phyloP scores from a whole-genome alignment of 2,888 invertebrate species.

The Azorinus chamasolen region DNA sequence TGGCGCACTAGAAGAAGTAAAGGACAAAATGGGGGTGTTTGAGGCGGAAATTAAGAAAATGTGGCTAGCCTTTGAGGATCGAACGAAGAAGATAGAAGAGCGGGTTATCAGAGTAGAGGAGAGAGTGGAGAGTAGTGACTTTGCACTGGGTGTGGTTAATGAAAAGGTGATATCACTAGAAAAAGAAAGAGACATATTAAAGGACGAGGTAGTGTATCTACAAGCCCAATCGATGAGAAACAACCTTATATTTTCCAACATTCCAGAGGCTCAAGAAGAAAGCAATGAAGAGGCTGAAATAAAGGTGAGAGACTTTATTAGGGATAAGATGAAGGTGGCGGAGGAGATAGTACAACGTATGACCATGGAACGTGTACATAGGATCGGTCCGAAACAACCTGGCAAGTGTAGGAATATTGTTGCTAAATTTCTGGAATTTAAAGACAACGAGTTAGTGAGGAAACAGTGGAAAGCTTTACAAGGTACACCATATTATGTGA shows the following conservation, averaged over 20 bases:
- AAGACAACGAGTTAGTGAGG: conserved; percentile 27
- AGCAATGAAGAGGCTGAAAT: conserved; percentile 10
- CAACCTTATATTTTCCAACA: conserved; percentile 20
- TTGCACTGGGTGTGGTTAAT: conserved; percentile 5
- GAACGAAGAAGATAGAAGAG: conserved; percentile 17
- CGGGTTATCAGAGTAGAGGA: conserved; percentile 8
- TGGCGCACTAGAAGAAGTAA: conserved; percentile 1
- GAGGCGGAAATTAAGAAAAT: conserved; percentile 14
- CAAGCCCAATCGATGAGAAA: conserved; percentile 37
- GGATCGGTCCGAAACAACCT: conserved; percentile 19
- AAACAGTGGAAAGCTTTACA: conserved; percentile 13
- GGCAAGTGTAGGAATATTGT: conserved; percentile 24
- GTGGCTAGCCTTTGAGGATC: conserved; percentile 11
- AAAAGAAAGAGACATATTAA: conserved; percentile 19
- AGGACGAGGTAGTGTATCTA: conserved; percentile 19
- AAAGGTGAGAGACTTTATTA: conserved; percentile 16
- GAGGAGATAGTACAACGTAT: conserved; percentile 9
- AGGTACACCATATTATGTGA: conserved; percentile 13
- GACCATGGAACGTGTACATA: conserved; percentile 30
- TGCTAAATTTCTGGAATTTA: conserved; percentile 23
- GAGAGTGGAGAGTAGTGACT: conserved; percentile 14
- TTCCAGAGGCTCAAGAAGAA: conserved; percentile 21
- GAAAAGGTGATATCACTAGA: conserved; percentile 17
- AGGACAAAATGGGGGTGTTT: conserved; percentile 14
- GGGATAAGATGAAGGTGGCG: conserved; percentile 16